Evolutionary conservation across 2,888 invertebrate species (phyloP).

Genomic region (Andrena fulva): DNA sequence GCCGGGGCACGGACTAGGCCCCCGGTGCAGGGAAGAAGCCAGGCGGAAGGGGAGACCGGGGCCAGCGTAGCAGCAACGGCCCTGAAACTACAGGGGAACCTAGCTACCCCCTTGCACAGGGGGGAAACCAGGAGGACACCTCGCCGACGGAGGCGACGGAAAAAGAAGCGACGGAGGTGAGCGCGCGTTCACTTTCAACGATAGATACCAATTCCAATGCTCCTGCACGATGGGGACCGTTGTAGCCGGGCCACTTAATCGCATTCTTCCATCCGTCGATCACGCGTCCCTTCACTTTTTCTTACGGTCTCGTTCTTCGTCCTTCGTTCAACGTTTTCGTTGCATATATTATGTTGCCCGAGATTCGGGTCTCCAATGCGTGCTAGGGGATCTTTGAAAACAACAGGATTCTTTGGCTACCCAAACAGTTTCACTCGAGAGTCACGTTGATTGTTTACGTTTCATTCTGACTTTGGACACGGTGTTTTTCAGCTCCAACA

Average conservation of each 20-base stretch:
- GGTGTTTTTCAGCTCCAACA: too few species aligned
- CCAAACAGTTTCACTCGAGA: too few species aligned
- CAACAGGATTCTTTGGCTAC: too few species aligned
- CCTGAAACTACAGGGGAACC: slow-evolving; percentile 80
- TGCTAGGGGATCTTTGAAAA: too few species aligned
- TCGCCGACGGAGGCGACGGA: slow-evolving; percentile 83
- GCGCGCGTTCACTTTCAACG: slow-evolving; percentile 39
- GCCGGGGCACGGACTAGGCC: slow-evolving; percentile 82
- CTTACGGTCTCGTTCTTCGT: background rate
- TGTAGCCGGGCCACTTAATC: background rate
- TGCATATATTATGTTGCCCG: too few species aligned
- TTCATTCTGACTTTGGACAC: too few species aligned
- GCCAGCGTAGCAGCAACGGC: slow-evolving; percentile 82
- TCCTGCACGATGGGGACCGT: background rate
- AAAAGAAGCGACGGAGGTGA: slow-evolving; percentile 84
- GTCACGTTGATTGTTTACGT: too few species aligned
- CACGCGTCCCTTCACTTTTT: slow-evolving; percentile 6
- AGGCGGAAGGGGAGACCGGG: slow-evolving; percentile 67
- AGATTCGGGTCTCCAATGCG: too few species aligned
- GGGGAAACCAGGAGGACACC: slow-evolving; percentile 80
- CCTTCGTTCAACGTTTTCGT: background rate
- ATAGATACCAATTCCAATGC: background rate
- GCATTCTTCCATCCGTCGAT: background rate
- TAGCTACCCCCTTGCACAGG: slow-evolving; percentile 81
- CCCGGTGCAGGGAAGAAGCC: slow-evolving; percentile 82